Conservation (phyloP, 2,797 vertebrate genomes). For the Sebastes kiyomatsui region DNA sequence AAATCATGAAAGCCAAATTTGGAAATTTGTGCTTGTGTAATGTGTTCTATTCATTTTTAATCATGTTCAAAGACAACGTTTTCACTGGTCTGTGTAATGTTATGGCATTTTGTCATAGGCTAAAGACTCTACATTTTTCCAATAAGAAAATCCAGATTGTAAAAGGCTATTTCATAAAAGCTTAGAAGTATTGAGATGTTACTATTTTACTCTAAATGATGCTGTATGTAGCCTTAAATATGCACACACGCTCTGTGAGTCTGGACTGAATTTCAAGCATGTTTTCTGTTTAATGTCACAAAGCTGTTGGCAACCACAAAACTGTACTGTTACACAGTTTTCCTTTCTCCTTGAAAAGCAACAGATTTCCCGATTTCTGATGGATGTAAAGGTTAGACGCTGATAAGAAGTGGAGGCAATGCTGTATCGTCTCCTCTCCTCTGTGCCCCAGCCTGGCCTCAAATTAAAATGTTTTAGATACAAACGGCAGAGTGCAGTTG, state of each 20-base stretch:
- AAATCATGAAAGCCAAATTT: neutral
- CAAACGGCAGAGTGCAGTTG: conserved; percentile 13
- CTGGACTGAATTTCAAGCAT: neutral
- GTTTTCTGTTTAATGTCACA: neutral
- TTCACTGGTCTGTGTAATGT: neutral
- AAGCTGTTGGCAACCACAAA: neutral
- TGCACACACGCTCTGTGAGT: neutral
- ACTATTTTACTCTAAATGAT: neutral
- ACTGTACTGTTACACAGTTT: neutral
- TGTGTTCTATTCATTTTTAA: neutral
- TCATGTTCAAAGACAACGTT: neutral
- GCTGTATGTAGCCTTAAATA: neutral
- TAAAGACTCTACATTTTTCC: neutral
- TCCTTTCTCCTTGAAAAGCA: neutral
- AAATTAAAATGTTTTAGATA: conserved; percentile 1
- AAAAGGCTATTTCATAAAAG: neutral
- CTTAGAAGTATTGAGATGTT: neutral
- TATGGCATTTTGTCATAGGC: neutral
- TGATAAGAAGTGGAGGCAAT: neutral
- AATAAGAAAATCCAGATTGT: neutral
- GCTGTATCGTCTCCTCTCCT: neutral
- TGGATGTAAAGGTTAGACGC: neutral
- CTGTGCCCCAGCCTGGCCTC: neutral
- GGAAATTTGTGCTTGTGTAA: neutral
- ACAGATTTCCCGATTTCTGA: neutral